A percentile compares a stretch with the other conserved stretches of the same genome.
These are phyloP conservation scores for Mesoligia furuncula DNA, from an alignment of 2,888 invertebrate species.

Conservation along the genomic window DNA sequence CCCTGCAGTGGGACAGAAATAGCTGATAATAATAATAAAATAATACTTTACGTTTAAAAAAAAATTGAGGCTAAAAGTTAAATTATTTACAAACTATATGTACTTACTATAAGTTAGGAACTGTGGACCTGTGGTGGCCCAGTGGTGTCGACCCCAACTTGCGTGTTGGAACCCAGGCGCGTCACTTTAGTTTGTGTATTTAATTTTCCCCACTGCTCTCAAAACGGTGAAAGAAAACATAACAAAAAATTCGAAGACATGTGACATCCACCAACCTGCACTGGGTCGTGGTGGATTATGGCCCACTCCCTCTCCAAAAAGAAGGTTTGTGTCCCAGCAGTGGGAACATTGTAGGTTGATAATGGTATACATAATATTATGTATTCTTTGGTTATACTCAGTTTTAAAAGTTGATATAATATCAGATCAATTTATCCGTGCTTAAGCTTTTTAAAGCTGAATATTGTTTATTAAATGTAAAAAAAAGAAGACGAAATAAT, in stretches of 20 bases:
- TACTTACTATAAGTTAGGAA: neutral
- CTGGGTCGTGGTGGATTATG: too few relatives aligned
- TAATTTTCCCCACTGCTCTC: too few relatives aligned
- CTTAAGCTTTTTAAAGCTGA: neutral
- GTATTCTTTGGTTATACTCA: neutral
- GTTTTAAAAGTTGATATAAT: neutral
- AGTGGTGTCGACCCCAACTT: neutral
- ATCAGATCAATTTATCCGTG: neutral
- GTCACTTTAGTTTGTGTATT: neutral
- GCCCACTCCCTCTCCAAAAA: too few relatives aligned
- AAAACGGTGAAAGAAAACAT: too few relatives aligned
- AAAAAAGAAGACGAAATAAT: too few relatives aligned
- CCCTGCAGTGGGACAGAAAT: too few relatives aligned
- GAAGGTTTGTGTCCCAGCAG: too few relatives aligned
- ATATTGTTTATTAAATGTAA: neutral
- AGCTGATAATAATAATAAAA: too few relatives aligned
- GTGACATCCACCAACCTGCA: too few relatives aligned
- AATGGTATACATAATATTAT: too few relatives aligned
- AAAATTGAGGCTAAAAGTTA: neutral
- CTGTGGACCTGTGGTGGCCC: neutral
- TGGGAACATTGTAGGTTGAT: too few relatives aligned
- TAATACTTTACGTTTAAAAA: neutral
- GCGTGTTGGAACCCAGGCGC: neutral
- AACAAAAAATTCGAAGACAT: too few relatives aligned
- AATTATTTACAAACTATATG: neutral